Conservation (phyloP, 1,140 invertebrate species). For the Melitaea cinxia region DNA sequence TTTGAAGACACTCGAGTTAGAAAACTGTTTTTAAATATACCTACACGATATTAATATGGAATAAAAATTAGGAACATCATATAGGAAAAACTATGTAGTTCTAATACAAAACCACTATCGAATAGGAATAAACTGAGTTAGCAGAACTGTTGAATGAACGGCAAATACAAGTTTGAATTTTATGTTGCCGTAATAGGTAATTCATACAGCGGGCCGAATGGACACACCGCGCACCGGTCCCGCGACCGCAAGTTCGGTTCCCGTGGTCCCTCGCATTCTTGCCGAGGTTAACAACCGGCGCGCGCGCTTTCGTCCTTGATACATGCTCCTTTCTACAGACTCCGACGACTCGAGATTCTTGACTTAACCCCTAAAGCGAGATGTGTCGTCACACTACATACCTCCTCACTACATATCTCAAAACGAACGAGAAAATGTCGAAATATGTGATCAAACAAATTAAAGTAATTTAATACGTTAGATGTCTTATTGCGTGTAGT, state of each 20-base stretch:
- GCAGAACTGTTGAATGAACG: constrained; percentile 10
- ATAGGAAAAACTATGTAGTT: too few relatives aligned
- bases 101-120: too few relatives aligned
- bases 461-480: not conserved
- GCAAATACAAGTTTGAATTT: constrained; percentile 16
- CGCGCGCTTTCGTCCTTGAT: constrained; percentile 66
- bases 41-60: too few relatives aligned
- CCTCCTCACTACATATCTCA: not conserved
- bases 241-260: constrained; percentile 40
- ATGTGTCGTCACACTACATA: constrained; percentile 15
- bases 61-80: too few relatives aligned
- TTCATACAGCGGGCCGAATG: constrained; percentile 37
- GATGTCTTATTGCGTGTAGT: too few relatives aligned
- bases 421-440: constrained; percentile 5
- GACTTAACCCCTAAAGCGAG: constrained; percentile 27
- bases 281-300: constrained; percentile 72
- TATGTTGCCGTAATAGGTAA: constrained; percentile 40
- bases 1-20: too few relatives aligned
- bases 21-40: too few relatives aligned
- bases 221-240: constrained; percentile 46
- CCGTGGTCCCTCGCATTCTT: constrained; percentile 67
- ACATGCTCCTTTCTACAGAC: constrained; percentile 62
- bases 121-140: not conserved
- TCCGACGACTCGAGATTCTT: constrained; percentile 18
- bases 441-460: not conserved